Percentiles rank a stretch among this genome's conserved stretches.
These are phyloP conservation scores for Drosophila arizonae DNA, from an alignment of 1,140 invertebrate species.

Conservation along the genomic window DNA sequence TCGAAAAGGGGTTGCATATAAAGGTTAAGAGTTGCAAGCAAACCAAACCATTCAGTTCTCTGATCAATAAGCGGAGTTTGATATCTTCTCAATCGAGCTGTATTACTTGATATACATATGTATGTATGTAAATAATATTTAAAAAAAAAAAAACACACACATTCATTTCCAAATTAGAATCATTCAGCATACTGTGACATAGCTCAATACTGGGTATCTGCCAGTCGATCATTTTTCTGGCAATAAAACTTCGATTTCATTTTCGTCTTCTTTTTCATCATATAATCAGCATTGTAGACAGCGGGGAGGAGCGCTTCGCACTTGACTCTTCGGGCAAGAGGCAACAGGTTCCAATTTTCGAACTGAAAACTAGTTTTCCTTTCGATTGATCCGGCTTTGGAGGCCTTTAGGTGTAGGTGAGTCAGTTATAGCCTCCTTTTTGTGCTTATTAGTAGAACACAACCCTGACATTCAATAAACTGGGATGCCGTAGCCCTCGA, in stretches of 20 bases:
- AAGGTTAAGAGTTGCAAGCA: not conserved
- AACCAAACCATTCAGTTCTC: too few species aligned
- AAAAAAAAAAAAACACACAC: too few species aligned
- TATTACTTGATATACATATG: too few species aligned
- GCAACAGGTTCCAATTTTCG: constrained; percentile 27
- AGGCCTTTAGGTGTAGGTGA: constrained; percentile 44
- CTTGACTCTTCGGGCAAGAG: constrained; percentile 15
- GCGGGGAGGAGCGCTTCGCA: constrained; percentile 1
- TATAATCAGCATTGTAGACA: not conserved
- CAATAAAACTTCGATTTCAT: not conserved
- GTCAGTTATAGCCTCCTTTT: constrained; percentile 50
- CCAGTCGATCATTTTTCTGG: not conserved
- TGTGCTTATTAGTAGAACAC: constrained; percentile 54
- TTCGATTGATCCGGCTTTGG: constrained; percentile 13
- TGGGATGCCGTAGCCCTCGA: constrained; percentile 29
- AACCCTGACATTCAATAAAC: constrained; percentile 70
- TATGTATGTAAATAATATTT: too few species aligned
- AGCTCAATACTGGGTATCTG: not conserved
- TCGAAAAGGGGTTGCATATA: not conserved
- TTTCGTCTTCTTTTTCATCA: not conserved
- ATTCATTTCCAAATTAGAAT: too few species aligned
- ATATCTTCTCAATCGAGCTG: too few species aligned
- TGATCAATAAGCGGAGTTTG: too few species aligned
- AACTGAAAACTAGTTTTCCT: constrained; percentile 58
- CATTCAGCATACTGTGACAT: not conserved